Evolutionary conservation across 2,888 invertebrate genomes (phyloP).

Genomic region (Seira musarum): DNA sequence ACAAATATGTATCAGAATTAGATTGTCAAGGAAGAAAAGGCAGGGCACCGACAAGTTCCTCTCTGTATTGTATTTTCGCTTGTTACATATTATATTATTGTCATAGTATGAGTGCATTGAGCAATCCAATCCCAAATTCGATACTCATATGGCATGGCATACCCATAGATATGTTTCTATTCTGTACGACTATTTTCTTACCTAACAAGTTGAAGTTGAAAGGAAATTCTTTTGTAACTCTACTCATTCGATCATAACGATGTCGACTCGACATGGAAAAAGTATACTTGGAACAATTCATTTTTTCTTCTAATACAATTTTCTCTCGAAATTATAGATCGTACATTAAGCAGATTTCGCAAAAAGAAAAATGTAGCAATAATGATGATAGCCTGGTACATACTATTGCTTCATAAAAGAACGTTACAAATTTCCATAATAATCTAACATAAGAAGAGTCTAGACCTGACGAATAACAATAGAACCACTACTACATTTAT

Average conservation of each 20-base stretch:
- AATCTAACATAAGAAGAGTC: background rate
- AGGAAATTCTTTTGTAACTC: background rate
- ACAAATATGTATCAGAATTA: background rate
- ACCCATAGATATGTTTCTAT: background rate
- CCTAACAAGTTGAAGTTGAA: background rate
- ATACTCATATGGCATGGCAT: too few relatives aligned
- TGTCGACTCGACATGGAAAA: background rate
- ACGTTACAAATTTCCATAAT: background rate
- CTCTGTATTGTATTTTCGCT: too few relatives aligned
- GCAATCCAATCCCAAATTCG: background rate
- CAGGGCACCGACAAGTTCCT: too few relatives aligned
- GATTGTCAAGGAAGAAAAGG: background rate
- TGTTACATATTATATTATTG: too few relatives aligned
- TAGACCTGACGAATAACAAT: background rate
- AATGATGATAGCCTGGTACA: slow-evolving; percentile 5
- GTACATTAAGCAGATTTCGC: slow-evolving; percentile 50
- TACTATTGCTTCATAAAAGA: background rate
- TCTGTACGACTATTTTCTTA: too few relatives aligned
- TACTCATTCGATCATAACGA: background rate
- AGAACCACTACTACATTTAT: background rate
- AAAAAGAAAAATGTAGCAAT: slow-evolving; percentile 2
- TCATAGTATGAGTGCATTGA: too few relatives aligned
- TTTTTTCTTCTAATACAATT: background rate
- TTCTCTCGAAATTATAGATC: background rate
- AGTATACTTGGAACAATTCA: background rate